Base-by-base conservation (phyloP, 92 coral and sea anemone genomes). In the Plumapathes pennacea region DNA sequence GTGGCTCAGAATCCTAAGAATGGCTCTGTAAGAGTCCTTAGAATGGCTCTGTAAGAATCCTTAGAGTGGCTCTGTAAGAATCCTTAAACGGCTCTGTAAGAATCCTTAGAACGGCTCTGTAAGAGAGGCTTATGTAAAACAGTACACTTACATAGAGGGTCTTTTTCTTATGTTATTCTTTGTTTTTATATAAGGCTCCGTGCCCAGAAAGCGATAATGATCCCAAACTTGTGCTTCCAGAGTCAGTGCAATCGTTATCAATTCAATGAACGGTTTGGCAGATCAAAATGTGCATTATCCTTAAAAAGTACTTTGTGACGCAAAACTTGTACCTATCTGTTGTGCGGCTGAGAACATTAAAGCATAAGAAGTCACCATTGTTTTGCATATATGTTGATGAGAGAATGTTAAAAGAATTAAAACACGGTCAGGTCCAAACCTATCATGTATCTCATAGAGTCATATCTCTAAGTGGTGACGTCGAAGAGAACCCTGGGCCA, bases 401-500 rank as follows among this genome's bases (percentile, higher is more conserved):
- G 34, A 25, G 25, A 25, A 38, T 32, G 25, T 52, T 52, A 52
- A 25, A 30, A 19, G 25, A 34, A 52, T 52, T 52, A 38, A 29
- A 52, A 30, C 30, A 38, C 33, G 25, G 33, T 34, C 28, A 34
- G 19, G 19, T 52, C 20, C 28, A 52, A 30, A 34, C 59, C 25
- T 30, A 25, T 25, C 30, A 38, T 32, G 59, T 52, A 34, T 52
- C 33, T 30, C 19, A 38, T 52, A 18, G 59, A 19, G 30, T 52
- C 30, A 34, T 52, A 30, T 52, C 46, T 10, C 38, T 52, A 30
- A 52, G 59, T 52, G 59, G 59, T 25, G 59, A 52, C 33, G 59
- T 52, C 25, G 59, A 25, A 24, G 33, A 52, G 18, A 52, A 52
- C 33, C 59, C 59, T 52, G 59, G 59, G 28, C 59, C 46, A 24